Evolutionary conservation across 1,140 invertebrate species (phyloP).

Genomic region (Caerostris darwini): DNA sequence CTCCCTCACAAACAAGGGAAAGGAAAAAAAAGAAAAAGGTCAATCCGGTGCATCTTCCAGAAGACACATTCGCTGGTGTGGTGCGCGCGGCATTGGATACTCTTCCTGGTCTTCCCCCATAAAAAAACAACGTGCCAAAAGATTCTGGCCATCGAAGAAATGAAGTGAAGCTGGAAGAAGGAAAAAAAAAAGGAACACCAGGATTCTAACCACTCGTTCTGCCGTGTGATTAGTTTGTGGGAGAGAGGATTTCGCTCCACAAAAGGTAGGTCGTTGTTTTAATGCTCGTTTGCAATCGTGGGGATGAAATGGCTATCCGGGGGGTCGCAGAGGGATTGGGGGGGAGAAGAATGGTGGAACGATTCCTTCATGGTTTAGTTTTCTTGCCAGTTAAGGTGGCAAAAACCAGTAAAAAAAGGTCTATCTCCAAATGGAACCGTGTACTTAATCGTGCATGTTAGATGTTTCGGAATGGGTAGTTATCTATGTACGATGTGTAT

Average conservation of each 20-base stretch:
- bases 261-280: slow-evolving; percentile 3
- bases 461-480: too few species aligned
- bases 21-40: neutral
- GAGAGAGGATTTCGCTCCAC: neutral
- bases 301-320: slow-evolving; percentile 35
- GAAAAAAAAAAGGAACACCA: neutral
- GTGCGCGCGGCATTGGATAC: slow-evolving; percentile 22
- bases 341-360: neutral
- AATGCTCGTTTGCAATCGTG: slow-evolving; percentile 16
- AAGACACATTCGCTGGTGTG: neutral
- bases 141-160: neutral
- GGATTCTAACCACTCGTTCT: neutral
- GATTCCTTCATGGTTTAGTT: neutral
- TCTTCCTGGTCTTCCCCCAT: neutral
- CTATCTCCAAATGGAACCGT: too few species aligned
- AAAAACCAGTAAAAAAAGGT: too few species aligned
- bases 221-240: neutral
- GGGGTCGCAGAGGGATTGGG: neutral
- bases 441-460: too few species aligned
- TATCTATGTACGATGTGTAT: too few species aligned
- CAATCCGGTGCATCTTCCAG: neutral
- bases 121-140: slow-evolving; percentile 23
- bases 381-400: too few species aligned
- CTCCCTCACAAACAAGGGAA: neutral
- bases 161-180: neutral